phyloP scores from a whole-genome alignment of 2,888 invertebrate genomes.

The Lamellibrachia columna region DNA sequence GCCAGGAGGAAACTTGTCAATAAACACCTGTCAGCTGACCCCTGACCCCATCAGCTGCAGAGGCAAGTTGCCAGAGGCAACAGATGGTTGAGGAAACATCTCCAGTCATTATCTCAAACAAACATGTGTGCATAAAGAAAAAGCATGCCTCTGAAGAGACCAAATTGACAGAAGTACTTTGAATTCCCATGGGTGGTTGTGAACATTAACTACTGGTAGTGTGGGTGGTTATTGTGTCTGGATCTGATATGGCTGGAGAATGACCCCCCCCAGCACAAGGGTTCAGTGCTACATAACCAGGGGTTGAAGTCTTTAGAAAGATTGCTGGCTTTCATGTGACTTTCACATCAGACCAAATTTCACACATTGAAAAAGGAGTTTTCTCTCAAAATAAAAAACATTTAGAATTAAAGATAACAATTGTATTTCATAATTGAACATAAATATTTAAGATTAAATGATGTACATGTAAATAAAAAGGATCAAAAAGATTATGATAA shows the following conservation, averaged over 20 bases:
- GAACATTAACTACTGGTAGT: not conserved
- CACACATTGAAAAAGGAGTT: too few species aligned
- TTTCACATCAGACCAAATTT: too few species aligned
- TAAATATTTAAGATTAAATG: too few species aligned
- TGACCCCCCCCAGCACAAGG: not conserved
- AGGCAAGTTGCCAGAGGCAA: not conserved
- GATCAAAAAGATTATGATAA: too few species aligned
- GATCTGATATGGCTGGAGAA: not conserved
- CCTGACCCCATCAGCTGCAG: not conserved
- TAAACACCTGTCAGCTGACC: not conserved
- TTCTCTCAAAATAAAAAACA: too few species aligned
- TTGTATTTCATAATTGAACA: too few species aligned
- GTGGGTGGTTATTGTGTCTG: not conserved
- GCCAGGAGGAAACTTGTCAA: constrained; percentile 2
- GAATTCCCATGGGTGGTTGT: not conserved
- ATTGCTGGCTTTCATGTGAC: too few species aligned
- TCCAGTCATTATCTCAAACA: not conserved
- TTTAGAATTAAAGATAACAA: too few species aligned
- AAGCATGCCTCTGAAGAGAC: not conserved
- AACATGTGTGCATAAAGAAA: not conserved
- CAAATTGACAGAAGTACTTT: not conserved
- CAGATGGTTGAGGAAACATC: not conserved
- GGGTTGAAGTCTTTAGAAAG: too few species aligned
- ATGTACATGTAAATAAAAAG: not conserved
- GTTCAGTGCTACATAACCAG: not conserved